Percentiles rank a stretch among this genome's conserved stretches.
These are phyloP conservation scores for Halocynthia aurantium DNA, from an alignment of 23 tunicate species.

Conservation along the genomic window DNA sequence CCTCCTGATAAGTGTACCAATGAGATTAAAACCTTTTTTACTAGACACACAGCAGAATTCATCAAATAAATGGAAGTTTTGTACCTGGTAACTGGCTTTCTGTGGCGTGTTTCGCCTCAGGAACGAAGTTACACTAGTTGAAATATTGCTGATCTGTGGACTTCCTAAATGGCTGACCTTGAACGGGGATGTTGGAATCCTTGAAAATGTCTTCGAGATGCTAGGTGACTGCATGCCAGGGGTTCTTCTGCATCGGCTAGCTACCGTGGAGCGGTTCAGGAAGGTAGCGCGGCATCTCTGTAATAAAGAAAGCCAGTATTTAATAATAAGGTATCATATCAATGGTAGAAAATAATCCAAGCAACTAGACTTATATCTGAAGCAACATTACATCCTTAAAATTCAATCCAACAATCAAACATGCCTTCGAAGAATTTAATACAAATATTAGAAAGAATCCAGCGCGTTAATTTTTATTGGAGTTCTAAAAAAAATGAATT, in stretches of 20 bases:
- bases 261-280: conserved; percentile 18
- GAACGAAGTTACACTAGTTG: conserved; percentile 12
- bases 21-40: no score
- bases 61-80: not conserved
- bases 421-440: no score
- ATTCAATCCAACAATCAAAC: no score
- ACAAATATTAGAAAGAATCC: no score
- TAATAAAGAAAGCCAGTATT: no score
- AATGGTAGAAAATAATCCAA: not conserved
- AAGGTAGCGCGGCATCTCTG: conserved; percentile 2
- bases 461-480: no score
- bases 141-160: not conserved
- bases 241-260: conserved; percentile 17
- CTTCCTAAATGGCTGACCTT: not conserved
- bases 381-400: no score
- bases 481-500: no score
- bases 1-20: conserved; percentile 1
- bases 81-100: conserved; percentile 12
- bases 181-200: not conserved
- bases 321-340: not conserved
- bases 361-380: not conserved
- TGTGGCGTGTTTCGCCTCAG: conserved; percentile 15
- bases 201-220: conserved; percentile 1
- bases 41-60: not conserved
- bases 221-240: conserved; percentile 17